Conservation (phyloP, 2,113 vertebrate species). For the Muntiacus reevesi region DNA sequence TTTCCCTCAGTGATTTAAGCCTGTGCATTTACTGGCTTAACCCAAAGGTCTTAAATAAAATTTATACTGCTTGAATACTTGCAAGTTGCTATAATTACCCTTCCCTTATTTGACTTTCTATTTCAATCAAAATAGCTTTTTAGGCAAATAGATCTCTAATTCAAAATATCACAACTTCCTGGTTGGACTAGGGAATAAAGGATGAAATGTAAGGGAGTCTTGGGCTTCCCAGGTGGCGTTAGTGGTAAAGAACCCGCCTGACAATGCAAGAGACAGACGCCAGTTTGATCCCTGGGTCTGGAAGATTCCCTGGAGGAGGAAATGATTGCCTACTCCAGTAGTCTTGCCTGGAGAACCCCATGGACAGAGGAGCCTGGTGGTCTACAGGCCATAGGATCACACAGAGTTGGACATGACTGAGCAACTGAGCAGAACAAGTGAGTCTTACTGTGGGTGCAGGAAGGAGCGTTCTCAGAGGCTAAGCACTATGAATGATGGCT, state of each 20-base stretch:
- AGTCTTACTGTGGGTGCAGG: background rate
- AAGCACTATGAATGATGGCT: background rate
- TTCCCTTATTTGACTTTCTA: background rate
- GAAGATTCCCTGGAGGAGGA: background rate
- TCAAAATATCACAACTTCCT: background rate
- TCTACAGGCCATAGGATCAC: background rate
- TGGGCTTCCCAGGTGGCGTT: background rate
- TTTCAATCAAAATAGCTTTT: background rate
- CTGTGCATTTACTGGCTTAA: background rate
- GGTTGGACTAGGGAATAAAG: background rate
- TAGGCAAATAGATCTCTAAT: background rate
- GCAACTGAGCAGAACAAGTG: background rate
- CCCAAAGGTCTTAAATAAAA: background rate
- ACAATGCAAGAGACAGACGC: background rate
- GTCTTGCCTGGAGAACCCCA: background rate
- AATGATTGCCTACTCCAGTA: background rate
- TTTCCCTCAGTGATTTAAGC: background rate
- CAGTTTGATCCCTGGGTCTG: background rate
- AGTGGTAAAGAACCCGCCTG: background rate
- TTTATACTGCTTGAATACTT: background rate
- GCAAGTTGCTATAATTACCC: background rate
- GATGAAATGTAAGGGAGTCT: background rate
- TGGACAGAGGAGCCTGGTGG: background rate
- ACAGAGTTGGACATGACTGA: background rate
- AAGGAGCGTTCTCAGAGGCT: background rate